Conservation (phyloP, 2,888 invertebrate species). For the Candidula unifasciata region DNA sequence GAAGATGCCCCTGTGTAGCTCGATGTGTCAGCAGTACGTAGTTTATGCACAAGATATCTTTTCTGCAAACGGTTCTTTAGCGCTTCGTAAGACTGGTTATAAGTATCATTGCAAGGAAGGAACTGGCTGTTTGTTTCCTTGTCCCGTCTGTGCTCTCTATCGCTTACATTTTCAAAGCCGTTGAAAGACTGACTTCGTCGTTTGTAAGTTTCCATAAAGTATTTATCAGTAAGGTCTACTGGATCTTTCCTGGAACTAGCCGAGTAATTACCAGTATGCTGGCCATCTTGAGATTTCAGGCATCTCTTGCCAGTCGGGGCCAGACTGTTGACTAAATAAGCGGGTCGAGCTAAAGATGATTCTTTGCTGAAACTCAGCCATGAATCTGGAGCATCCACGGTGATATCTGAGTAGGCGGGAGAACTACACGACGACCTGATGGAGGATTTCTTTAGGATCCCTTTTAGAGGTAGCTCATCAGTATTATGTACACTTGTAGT, state of each 20-base stretch:
- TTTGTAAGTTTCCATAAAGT: background rate
- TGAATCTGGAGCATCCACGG: conserved; percentile 35
- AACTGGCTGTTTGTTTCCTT: background rate
- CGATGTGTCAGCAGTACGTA: background rate
- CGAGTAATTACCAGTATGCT: background rate
- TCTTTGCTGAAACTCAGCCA: background rate
- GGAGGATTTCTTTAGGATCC: conserved; percentile 46
- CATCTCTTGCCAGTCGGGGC: too few relatives aligned
- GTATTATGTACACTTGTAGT: background rate
- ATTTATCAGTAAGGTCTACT: background rate
- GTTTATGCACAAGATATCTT: background rate
- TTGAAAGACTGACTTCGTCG: conserved; percentile 1
- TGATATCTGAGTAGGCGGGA: conserved; percentile 22
- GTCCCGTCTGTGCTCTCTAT: background rate
- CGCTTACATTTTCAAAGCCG: background rate
- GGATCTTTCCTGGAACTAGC: background rate
- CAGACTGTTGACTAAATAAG: conserved; percentile 1
- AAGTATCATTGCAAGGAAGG: conserved; percentile 23
- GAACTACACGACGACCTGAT: conserved; percentile 9
- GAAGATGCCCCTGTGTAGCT: too few relatives aligned
- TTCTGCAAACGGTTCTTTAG: conserved; percentile 6
- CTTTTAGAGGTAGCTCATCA: background rate
- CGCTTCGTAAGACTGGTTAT: conserved; percentile 37
- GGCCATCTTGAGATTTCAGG: background rate
- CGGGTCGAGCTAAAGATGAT: conserved; percentile 22